phyloP scores from a whole-genome alignment of 2,888 invertebrate genomes.

The Aproaerema taeniolella region DNA sequence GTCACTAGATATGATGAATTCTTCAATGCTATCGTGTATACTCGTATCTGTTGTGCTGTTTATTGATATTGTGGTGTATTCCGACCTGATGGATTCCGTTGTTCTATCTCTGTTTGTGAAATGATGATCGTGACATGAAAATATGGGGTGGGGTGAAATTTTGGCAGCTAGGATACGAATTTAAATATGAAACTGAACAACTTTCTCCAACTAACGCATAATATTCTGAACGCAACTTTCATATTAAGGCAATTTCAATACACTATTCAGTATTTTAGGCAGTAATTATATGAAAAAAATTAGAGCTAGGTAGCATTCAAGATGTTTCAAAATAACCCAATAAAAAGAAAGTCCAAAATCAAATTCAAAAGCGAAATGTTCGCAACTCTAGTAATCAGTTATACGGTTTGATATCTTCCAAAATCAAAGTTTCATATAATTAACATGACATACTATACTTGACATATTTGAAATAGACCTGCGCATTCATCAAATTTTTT shows the following conservation, averaged over 20 bases:
- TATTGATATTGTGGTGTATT: constrained; percentile 47
- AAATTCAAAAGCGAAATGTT: no score
- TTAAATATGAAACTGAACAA: background rate
- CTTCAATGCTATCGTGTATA: constrained; percentile 21
- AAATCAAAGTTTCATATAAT: no score
- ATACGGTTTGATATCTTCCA: no score
- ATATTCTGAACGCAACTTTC: background rate
- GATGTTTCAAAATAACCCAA: background rate
- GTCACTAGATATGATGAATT: background rate
- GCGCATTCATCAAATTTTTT: no score
- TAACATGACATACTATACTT: no score
- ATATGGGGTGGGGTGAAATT: background rate
- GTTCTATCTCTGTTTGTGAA: background rate
- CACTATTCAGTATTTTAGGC: background rate
- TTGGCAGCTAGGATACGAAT: background rate
- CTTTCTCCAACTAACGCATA: background rate
- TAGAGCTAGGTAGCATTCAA: background rate
- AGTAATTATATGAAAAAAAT: background rate
- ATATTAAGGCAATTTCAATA: background rate
- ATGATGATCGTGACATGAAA: background rate
- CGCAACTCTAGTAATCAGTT: background rate
- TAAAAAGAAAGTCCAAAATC: no score
- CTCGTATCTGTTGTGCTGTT: constrained; percentile 55
- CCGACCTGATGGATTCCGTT: constrained; percentile 28
- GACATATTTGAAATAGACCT: no score